Percentiles rank a stretch among this genome's conserved stretches.
Evolutionary conservation across 2,797 vertebrate species (phyloP).

Genomic region (Merluccius polli): DNA sequence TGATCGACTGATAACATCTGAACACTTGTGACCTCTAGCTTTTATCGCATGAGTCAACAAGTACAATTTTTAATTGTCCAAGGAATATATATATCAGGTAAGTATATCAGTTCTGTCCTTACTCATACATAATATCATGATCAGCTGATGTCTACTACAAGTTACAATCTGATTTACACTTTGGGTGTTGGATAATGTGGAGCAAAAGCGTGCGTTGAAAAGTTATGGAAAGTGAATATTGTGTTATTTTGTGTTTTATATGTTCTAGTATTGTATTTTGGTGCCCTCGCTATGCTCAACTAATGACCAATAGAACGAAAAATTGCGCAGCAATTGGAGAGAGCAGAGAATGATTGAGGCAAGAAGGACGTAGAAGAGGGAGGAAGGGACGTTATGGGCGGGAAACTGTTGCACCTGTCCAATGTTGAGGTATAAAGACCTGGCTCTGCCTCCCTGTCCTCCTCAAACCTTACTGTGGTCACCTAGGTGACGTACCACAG

Average conservation of each 20-base stretch:
- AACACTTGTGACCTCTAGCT: constrained; percentile 32
- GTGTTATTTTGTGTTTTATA: background rate
- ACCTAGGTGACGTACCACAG: constrained; percentile 34
- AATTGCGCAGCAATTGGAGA: background rate
- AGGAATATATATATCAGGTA: too few species aligned
- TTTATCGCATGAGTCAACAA: too few species aligned
- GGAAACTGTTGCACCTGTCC: constrained; percentile 45
- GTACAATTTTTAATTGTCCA: constrained; percentile 19
- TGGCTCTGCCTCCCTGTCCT: constrained; percentile 21
- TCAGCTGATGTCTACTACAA: constrained; percentile 6
- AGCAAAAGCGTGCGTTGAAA: background rate
- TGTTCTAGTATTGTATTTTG: too few species aligned
- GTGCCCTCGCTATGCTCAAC: background rate
- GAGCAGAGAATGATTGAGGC: background rate
- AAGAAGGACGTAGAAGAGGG: background rate
- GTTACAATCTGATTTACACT: constrained; percentile 11
- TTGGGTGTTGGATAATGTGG: too few species aligned
- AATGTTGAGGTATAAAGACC: constrained; percentile 54
- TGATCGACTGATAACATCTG: constrained; percentile 40
- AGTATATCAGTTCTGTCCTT: constrained; percentile 10
- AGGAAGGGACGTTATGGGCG: constrained; percentile 1
- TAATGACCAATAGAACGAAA: too few species aligned
- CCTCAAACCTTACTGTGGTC: constrained; percentile 36
- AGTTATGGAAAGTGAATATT: background rate
- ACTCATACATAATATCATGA: constrained; percentile 1